These are phyloP conservation scores for Andrena marginata DNA, from an alignment of 2,888 invertebrate genomes.

Conservation along the genomic window DNA sequence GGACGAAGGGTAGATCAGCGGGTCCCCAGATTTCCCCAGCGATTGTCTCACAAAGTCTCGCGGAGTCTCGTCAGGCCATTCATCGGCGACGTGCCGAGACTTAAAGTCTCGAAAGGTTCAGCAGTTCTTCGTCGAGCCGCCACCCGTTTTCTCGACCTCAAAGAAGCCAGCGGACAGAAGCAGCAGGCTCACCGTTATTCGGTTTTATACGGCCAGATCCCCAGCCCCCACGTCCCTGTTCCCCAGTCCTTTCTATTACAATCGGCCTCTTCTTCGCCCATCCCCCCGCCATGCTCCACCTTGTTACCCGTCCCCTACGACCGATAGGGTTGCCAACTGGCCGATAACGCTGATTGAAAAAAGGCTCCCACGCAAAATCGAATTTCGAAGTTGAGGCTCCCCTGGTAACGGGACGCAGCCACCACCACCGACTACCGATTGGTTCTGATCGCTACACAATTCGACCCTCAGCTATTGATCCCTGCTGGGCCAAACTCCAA, in stretches of 20 bases:
- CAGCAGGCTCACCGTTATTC: slow-evolving; percentile 51
- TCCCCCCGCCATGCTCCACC: slow-evolving; percentile 1
- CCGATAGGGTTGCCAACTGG: slow-evolving; percentile 74
- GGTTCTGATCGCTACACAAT: slow-evolving; percentile 58
- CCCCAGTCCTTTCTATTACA: slow-evolving; percentile 14
- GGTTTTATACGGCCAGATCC: slow-evolving; percentile 54
- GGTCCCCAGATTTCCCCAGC: slow-evolving; percentile 83
- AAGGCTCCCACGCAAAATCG: slow-evolving; percentile 75
- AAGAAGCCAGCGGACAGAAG: slow-evolving; percentile 44
- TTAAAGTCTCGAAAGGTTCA: slow-evolving; percentile 71
- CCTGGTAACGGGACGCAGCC: slow-evolving; percentile 48
- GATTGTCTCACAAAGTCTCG: slow-evolving; percentile 83
- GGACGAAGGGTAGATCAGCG: slow-evolving; percentile 73
- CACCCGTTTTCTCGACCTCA: slow-evolving; percentile 46
- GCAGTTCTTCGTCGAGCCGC: slow-evolving; percentile 49
- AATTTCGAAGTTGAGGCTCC: slow-evolving; percentile 67
- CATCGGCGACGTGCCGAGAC: slow-evolving; percentile 84
- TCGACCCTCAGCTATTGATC: slow-evolving; percentile 60
- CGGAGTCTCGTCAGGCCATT: slow-evolving; percentile 83
- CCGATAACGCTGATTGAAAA: slow-evolving; percentile 80
- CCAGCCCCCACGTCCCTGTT: slow-evolving; percentile 19
- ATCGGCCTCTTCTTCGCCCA: slow-evolving; percentile 27
- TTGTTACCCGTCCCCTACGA: slow-evolving; percentile 52
- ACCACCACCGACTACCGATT: slow-evolving; percentile 57
- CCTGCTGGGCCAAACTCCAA: slow-evolving; percentile 27